Percentiles rank a stretch among this genome's conserved stretches.
Conservation (phyloP, 2,888 invertebrate species). For the Polydrusus pterygomalis region DNA sequence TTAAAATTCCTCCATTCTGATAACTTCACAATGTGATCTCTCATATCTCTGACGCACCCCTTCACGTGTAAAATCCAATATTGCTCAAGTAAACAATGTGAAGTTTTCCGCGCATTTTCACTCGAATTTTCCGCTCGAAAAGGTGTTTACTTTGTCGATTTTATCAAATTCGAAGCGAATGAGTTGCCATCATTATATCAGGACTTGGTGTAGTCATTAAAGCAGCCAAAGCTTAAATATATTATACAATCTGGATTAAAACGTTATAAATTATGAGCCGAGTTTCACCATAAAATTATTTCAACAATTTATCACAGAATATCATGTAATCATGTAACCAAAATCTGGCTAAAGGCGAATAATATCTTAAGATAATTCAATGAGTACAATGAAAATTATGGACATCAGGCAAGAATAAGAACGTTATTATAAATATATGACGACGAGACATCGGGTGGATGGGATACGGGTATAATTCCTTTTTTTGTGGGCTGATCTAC, state of each 20-base stretch:
- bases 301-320: too few relatives aligned
- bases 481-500: slow-evolving; percentile 60
- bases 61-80: slow-evolving; percentile 39
- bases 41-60: slow-evolving; percentile 25
- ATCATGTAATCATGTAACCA: too few relatives aligned
- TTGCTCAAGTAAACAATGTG: slow-evolving; percentile 46
- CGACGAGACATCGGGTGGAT: too few relatives aligned
- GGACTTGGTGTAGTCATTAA: not conserved
- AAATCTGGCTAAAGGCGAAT: too few relatives aligned
- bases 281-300: not conserved
- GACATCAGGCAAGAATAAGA: not conserved
- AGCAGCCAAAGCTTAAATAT: too few relatives aligned
- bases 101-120: slow-evolving; percentile 36
- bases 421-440: too few relatives aligned
- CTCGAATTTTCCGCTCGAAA: slow-evolving; percentile 31
- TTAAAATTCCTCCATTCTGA: slow-evolving; percentile 5
- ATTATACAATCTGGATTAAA: too few relatives aligned
- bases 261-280: too few relatives aligned
- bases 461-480: slow-evolving; percentile 56
- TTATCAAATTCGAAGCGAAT: slow-evolving; percentile 6
- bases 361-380: not conserved
- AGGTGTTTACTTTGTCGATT: slow-evolving; percentile 23
- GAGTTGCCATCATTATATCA: not conserved
- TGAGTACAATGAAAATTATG: not conserved
- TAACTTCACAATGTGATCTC: slow-evolving; percentile 6